Percentiles rank a stretch among this genome's conserved stretches.
phyloP scores from a whole-genome alignment of 1,140 invertebrate genomes.

The Coptotermes formosanus region DNA sequence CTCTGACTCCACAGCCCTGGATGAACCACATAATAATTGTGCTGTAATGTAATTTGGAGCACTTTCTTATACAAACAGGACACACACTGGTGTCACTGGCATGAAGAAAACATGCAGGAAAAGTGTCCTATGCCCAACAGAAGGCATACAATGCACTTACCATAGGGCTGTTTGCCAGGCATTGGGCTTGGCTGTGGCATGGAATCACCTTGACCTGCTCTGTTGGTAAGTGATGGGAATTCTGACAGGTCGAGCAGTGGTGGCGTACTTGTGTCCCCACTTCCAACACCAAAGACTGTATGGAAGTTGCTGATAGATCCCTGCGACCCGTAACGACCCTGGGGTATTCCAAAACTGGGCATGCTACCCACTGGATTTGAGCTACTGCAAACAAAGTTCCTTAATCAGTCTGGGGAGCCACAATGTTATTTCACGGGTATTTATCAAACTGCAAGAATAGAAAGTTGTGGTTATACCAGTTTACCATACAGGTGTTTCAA shows the following conservation, averaged over 20 bases:
- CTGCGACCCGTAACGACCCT: constrained; percentile 65
- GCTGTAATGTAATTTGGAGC: no score
- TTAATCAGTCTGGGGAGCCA: no score
- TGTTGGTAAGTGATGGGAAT: constrained; percentile 84
- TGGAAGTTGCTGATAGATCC: constrained; percentile 66
- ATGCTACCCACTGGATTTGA: constrained; percentile 62
- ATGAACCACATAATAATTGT: no score
- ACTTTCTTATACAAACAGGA: no score
- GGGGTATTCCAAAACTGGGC: constrained; percentile 61
- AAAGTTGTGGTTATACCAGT: no score
- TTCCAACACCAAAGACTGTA: constrained; percentile 67
- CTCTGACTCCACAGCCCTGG: no score
- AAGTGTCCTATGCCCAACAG: no score
- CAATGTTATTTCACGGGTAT: no score
- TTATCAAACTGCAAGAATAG: no score
- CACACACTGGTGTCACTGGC: no score
- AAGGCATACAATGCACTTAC: constrained; percentile 48
- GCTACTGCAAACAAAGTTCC: constrained; percentile 46
- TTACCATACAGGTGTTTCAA: no score
- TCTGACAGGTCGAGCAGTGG: constrained; percentile 84
- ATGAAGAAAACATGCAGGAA: no score
- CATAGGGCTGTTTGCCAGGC: constrained; percentile 85
- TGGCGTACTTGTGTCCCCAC: constrained; percentile 72
- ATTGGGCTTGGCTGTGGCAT: constrained; percentile 76
- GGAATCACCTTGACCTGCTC: constrained; percentile 66